These are phyloP conservation scores for Protobothrops flavoviridis DNA, from an alignment of 2,113 vertebrate species.

Conservation along the genomic window DNA sequence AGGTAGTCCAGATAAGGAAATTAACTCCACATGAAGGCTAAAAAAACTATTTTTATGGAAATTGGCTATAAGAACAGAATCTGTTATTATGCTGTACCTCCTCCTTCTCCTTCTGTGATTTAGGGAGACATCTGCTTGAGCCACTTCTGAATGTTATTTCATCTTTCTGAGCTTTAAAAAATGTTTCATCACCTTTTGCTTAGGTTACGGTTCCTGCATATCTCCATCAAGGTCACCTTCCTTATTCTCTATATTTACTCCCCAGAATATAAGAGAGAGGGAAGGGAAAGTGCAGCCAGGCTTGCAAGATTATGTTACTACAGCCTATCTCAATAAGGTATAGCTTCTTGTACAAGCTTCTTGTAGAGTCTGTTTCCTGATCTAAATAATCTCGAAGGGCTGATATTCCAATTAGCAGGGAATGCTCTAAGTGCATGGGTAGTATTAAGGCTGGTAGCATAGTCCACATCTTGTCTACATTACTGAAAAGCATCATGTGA, in stretches of 20 bases:
- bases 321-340: neutral
- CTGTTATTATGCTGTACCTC: neutral
- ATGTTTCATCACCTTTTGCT: neutral
- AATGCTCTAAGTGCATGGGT: neutral
- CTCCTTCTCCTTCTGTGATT: neutral
- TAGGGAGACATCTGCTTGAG: neutral
- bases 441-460: neutral
- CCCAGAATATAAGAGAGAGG: neutral
- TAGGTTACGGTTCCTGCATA: neutral
- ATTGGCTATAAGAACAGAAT: neutral
- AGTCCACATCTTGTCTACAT: neutral
- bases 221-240: neutral
- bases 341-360: neutral
- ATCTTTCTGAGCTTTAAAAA: neutral
- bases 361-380: neutral
- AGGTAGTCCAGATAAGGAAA: neutral
- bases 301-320: neutral
- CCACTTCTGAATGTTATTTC: neutral
- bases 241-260: neutral
- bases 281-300: neutral
- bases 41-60: neutral
- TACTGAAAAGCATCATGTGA: neutral
- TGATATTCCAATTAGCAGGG: neutral
- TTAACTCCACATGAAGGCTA: neutral
- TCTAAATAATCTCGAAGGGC: neutral